A percentile compares a stretch with the other conserved stretches of the same genome.
Conservation (phyloP, 2,888 invertebrate genomes). For the Drosophila diplacantha region DNA sequence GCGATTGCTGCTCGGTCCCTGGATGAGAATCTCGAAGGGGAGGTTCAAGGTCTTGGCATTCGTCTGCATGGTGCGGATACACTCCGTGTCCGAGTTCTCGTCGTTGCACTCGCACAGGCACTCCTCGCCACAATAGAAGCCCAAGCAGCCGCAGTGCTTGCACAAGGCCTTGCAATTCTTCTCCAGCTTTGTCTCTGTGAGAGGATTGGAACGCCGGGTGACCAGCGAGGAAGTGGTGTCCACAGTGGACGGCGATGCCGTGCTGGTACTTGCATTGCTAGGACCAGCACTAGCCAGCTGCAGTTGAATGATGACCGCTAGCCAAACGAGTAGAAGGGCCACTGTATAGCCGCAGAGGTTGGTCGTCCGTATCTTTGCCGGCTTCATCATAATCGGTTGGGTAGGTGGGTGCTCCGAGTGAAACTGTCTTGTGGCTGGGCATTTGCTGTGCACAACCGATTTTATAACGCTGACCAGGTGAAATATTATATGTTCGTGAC, state of each 20-base stretch:
- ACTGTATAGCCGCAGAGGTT: constrained; percentile 13
- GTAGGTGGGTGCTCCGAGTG: constrained; percentile 24
- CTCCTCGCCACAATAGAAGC: constrained; percentile 78
- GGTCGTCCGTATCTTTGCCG: constrained; percentile 23
- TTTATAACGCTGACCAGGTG: constrained; percentile 65
- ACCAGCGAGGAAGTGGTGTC: constrained; percentile 5
- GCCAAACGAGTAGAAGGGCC: constrained; percentile 22
- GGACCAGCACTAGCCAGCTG: constrained; percentile 13
- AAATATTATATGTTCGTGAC: constrained; percentile 67
- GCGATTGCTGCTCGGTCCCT: constrained; percentile 74
- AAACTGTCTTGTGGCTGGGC: constrained; percentile 44
- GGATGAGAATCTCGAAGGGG: constrained; percentile 76
- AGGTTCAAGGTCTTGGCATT: constrained; percentile 67
- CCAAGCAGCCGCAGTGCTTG: constrained; percentile 75
- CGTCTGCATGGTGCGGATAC: constrained; percentile 73
- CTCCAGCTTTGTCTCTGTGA: constrained; percentile 67
- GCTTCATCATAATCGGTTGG: constrained; percentile 36
- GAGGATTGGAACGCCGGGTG: constrained; percentile 47
- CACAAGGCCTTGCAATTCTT: constrained; percentile 75
- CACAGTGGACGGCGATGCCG: background rate
- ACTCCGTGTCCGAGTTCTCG: constrained; percentile 73
- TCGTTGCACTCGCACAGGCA: constrained; percentile 78
- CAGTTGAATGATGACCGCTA: constrained; percentile 35
- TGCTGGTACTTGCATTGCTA: constrained; percentile 6
- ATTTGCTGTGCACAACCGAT: constrained; percentile 29